Percentiles rank a stretch among this genome's conserved stretches.
These are phyloP conservation scores for Caenorhabditis brenneri DNA, from an alignment of 1,140 invertebrate species.

Conservation along the genomic window DNA sequence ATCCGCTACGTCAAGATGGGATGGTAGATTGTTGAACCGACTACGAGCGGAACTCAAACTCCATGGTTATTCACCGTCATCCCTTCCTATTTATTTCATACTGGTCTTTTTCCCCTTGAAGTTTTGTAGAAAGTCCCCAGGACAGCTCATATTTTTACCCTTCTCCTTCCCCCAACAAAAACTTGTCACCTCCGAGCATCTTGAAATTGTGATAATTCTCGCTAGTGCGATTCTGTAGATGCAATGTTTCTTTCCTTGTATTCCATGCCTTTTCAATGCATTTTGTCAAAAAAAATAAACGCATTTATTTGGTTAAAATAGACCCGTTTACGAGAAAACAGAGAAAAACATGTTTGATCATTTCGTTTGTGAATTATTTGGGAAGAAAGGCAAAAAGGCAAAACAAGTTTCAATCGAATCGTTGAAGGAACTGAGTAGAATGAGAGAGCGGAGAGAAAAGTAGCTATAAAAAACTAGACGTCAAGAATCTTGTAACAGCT, in stretches of 20 bases:
- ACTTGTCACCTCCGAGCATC: background rate
- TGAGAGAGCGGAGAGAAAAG: background rate
- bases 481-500: background rate
- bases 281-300: too few species aligned
- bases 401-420: background rate
- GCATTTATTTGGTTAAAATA: constrained; percentile 11
- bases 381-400: constrained; percentile 10
- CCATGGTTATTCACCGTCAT: too few species aligned
- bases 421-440: background rate
- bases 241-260: too few species aligned
- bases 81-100: background rate
- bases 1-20: constrained; percentile 76
- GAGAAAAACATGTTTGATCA: constrained; percentile 15
- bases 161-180: background rate
- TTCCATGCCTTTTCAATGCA: background rate
- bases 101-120: background rate
- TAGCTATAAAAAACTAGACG: background rate
- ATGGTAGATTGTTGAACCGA: constrained; percentile 51
- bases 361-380: constrained; percentile 12
- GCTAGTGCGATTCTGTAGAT: constrained; percentile 22
- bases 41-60: background rate
- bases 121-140: background rate
- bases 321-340: background rate
- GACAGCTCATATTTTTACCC: background rate
- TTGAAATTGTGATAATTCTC: background rate